Conservation (phyloP, 2,888 invertebrate species). For the Candidula unifasciata region DNA sequence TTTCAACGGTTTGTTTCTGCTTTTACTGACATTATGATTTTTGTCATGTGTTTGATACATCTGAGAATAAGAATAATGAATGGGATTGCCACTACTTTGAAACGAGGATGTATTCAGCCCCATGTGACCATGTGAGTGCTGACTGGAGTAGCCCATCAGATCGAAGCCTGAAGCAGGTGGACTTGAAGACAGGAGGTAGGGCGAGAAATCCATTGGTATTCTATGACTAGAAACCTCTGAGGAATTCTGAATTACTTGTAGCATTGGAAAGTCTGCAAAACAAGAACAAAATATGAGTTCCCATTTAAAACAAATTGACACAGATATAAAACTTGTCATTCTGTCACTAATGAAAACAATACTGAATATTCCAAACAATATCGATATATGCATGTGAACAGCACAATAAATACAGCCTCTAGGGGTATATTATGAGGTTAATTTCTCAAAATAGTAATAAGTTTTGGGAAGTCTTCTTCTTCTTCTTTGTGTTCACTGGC, state of each 20-base stretch:
- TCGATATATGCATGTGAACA: no score
- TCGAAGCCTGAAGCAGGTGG: conserved; percentile 72
- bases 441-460: no score
- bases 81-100: conserved; percentile 26
- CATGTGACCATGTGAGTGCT: conserved; percentile 34
- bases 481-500: no score
- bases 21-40: conserved; percentile 27
- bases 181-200: conserved; percentile 74
- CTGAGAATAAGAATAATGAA: conserved; percentile 22
- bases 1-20: conserved; percentile 60
- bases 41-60: conserved; percentile 3
- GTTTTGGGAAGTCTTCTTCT: no score
- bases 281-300: conserved; percentile 1
- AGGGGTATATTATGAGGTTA: no score
- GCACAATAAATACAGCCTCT: no score
- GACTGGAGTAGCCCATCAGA: conserved; percentile 58
- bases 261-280: conserved; percentile 68
- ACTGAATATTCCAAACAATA: no score
- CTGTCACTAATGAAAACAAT: neutral
- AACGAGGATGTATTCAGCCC: conserved; percentile 23
- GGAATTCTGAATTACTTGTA: conserved; percentile 61
- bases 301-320: neutral
- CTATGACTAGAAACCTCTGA: conserved; percentile 55
- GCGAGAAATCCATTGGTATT: conserved; percentile 75
- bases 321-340: neutral